Percentiles rank a stretch among this genome's conserved stretches.
phyloP scores from a whole-genome alignment of 2,888 invertebrate genomes.

The Diploptera punctata region DNA sequence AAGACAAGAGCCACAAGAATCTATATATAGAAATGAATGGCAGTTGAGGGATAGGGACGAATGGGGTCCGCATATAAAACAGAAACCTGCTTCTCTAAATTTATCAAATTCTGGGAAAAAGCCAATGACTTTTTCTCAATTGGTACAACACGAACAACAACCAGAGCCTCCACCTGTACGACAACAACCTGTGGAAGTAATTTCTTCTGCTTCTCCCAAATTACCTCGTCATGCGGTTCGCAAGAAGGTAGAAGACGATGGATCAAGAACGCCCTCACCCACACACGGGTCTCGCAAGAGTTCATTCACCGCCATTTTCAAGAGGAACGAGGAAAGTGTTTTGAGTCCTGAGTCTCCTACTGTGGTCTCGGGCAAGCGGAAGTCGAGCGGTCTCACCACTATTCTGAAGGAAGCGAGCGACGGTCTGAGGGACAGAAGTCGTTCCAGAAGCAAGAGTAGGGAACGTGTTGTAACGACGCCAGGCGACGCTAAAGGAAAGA shows the following conservation, averaged over 20 bases:
- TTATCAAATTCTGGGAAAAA: conserved; percentile 36
- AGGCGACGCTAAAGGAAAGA: conserved; percentile 46
- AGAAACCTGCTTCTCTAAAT: conserved; percentile 41
- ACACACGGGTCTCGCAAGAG: conserved; percentile 76
- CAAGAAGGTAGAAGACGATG: conserved; percentile 50
- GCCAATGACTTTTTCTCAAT: conserved; percentile 15
- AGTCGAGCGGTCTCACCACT: conserved; percentile 50
- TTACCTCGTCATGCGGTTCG: conserved; percentile 39
- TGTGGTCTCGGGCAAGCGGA: conserved; percentile 52
- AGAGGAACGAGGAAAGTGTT: conserved; percentile 68
- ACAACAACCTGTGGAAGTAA: conserved; percentile 3
- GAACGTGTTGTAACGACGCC: conserved; percentile 56
- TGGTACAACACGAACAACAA: conserved; percentile 2
- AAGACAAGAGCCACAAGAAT: background rate
- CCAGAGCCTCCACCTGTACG: background rate
- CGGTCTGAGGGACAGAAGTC: conserved; percentile 52
- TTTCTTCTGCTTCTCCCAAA: conserved; percentile 42
- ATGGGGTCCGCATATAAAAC: conserved; percentile 8
- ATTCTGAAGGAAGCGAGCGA: conserved; percentile 54
- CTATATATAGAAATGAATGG: conserved; percentile 15
- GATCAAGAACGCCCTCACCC: conserved; percentile 70
- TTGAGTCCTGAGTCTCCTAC: conserved; percentile 69
- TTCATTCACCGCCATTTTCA: conserved; percentile 81
- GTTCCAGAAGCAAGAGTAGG: conserved; percentile 72
- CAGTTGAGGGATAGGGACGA: conserved; percentile 18